A percentile compares a stretch with the other conserved stretches of the same genome.
phyloP scores from a whole-genome alignment of 2,797 vertebrate species.

The Notolabrus celidotus region DNA sequence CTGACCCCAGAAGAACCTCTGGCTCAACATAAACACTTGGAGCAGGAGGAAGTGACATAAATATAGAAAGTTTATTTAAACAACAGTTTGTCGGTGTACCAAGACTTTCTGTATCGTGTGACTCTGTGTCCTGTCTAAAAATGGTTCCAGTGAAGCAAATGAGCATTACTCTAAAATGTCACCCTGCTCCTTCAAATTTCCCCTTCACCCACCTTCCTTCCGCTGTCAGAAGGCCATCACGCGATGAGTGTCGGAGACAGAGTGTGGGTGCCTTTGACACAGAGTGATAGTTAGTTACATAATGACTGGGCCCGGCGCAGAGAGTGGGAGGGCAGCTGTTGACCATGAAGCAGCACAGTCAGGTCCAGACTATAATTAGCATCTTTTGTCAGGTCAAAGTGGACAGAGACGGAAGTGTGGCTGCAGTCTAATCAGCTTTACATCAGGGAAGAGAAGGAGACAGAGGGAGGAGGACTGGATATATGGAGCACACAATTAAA shows the following conservation, averaged over 20 bases:
- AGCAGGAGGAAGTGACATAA: no score
- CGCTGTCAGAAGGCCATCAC: slow-evolving; percentile 1
- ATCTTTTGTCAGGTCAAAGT: slow-evolving; percentile 58
- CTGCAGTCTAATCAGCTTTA: slow-evolving; percentile 60
- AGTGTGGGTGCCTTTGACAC: slow-evolving; percentile 54
- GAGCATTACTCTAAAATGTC: not conserved
- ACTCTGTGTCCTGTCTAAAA: not conserved
- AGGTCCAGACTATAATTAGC: slow-evolving; percentile 73
- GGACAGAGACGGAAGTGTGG: slow-evolving; percentile 48
- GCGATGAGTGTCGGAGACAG: slow-evolving; percentile 34
- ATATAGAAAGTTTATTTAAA: no score
- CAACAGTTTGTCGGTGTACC: no score
- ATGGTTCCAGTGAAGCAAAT: not conserved
- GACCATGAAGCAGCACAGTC: slow-evolving; percentile 51
- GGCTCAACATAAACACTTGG: no score
- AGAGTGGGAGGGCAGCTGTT: slow-evolving; percentile 60
- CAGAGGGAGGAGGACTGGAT: slow-evolving; percentile 22
- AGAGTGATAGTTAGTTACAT: slow-evolving; percentile 46
- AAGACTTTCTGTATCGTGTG: no score
- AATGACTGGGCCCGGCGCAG: slow-evolving; percentile 49
- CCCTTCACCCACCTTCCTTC: slow-evolving; percentile 13
- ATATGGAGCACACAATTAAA: slow-evolving; percentile 42
- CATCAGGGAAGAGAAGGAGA: slow-evolving; percentile 47
- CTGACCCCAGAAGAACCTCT: no score
- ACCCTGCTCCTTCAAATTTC: slow-evolving; percentile 2